Percentiles rank a stretch among this genome's conserved stretches.
phyloP scores from a whole-genome alignment of 2,113 vertebrate genomes.

The Oreochromis spilurus region DNA sequence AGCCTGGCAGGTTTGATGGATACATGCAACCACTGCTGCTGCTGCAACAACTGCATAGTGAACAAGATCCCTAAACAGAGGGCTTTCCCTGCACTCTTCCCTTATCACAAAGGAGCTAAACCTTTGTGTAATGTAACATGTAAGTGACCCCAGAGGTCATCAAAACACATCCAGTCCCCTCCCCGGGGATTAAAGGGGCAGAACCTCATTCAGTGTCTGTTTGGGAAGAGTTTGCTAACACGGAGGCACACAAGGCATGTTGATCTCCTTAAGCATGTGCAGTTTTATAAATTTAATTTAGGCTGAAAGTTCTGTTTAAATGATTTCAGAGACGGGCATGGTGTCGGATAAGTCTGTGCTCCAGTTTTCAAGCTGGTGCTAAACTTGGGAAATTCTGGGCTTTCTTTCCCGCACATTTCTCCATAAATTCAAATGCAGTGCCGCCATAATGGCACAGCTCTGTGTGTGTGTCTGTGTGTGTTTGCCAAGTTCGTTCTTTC shows the following conservation, averaged over 20 bases:
- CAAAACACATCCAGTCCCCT: conserved; percentile 48
- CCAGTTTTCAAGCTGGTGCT: background rate
- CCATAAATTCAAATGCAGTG: background rate
- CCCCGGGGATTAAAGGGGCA: conserved; percentile 46
- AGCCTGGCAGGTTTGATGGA: conserved; percentile 57
- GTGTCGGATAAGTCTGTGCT: background rate
- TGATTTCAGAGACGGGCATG: background rate
- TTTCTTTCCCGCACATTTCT: background rate
- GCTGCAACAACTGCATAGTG: background rate
- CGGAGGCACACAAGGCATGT: background rate
- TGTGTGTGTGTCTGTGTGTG: conserved; percentile 8
- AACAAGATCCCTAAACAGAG: conserved; percentile 36
- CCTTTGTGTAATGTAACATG: conserved; percentile 67
- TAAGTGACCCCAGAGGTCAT: conserved; percentile 61
- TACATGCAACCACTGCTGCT: conserved; percentile 17
- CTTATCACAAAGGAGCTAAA: conserved; percentile 45
- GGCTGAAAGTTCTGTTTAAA: background rate
- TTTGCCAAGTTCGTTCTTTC: conserved; percentile 44
- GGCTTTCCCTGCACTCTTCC: conserved; percentile 15
- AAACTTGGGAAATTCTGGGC: background rate
- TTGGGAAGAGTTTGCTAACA: conserved; percentile 24
- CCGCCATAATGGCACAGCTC: background rate
- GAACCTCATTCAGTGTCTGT: conserved; percentile 20
- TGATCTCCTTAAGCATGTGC: background rate
- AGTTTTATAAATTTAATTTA: background rate